Evolutionary conservation across 2,888 invertebrate species (phyloP).

Genomic region (Nebria brevicollis): DNA sequence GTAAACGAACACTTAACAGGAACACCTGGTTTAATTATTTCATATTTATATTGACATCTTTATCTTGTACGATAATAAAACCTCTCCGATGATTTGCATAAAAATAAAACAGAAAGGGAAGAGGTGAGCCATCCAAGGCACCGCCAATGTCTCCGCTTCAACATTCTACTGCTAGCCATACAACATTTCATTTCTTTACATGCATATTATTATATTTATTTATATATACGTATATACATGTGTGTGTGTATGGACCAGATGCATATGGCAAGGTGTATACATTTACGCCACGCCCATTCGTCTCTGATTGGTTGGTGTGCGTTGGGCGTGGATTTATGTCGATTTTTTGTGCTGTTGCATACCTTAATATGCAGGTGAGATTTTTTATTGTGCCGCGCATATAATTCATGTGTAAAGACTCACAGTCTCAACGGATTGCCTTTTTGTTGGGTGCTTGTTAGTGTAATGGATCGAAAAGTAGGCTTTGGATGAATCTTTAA

Average conservation of each 20-base stretch:
- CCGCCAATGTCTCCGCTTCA: not conserved
- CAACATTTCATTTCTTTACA: not conserved
- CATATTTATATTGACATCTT: constrained; percentile 46
- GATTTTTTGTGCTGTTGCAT: not conserved
- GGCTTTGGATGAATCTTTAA: not conserved
- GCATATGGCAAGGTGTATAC: constrained; percentile 13
- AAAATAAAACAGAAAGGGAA: constrained; percentile 31
- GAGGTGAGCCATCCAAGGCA: not conserved
- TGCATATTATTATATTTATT: not conserved
- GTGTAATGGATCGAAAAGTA: constrained; percentile 7
- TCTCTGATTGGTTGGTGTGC: constrained; percentile 3
- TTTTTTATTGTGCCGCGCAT: not conserved
- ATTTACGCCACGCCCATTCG: constrained; percentile 2
- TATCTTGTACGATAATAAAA: constrained; percentile 37
- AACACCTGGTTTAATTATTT: constrained; percentile 46
- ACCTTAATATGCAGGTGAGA: constrained; percentile 1
- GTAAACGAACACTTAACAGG: constrained; percentile 36
- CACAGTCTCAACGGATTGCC: not conserved
- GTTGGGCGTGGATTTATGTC: not conserved
- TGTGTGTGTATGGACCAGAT: not conserved
- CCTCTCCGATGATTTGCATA: constrained; percentile 41
- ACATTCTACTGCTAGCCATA: not conserved
- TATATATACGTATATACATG: too few species aligned
- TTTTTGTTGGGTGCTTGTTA: constrained; percentile 13
- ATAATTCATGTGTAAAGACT: not conserved